Conservation (phyloP, 2,888 invertebrate species). For the Acrocyrtus sp. region DNA sequence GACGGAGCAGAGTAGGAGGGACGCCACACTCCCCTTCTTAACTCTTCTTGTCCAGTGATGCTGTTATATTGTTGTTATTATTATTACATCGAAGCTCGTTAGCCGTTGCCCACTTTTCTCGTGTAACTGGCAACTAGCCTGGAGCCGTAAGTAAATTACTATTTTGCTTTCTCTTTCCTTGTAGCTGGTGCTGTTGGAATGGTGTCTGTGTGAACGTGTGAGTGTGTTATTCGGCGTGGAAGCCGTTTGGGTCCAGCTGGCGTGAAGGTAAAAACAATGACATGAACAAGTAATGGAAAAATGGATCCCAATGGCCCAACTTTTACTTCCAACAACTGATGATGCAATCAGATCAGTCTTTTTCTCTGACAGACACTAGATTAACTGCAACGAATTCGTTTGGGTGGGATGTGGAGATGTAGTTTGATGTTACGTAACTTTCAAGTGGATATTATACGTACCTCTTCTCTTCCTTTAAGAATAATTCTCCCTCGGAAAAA, state of each 20-base stretch:
- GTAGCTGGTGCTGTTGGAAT: no score
- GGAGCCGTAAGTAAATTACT: neutral
- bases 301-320: conserved; percentile 48
- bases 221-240: no score
- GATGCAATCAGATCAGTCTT: conserved; percentile 50
- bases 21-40: no score
- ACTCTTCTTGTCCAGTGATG: no score
- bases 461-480: neutral
- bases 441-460: conserved; percentile 1
- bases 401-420: no score
- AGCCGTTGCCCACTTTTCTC: conserved; percentile 23
- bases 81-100: conserved; percentile 52
- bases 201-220: no score
- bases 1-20: neutral
- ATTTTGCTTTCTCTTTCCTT: neutral
- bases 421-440: no score
- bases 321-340: conserved; percentile 49
- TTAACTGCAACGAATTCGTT: no score
- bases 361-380: conserved; percentile 34
- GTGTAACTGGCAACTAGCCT: neutral
- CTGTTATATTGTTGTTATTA: conserved; percentile 42
- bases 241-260: neutral
- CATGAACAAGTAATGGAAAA: conserved; percentile 47
- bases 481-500: conserved; percentile 22
- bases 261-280: conserved; percentile 16